Evolutionary conservation across 2,888 invertebrate species (phyloP), one percentile per base, ranked within the genome.

Genomic region (Marasmarcha lunaedactyla): DNA sequence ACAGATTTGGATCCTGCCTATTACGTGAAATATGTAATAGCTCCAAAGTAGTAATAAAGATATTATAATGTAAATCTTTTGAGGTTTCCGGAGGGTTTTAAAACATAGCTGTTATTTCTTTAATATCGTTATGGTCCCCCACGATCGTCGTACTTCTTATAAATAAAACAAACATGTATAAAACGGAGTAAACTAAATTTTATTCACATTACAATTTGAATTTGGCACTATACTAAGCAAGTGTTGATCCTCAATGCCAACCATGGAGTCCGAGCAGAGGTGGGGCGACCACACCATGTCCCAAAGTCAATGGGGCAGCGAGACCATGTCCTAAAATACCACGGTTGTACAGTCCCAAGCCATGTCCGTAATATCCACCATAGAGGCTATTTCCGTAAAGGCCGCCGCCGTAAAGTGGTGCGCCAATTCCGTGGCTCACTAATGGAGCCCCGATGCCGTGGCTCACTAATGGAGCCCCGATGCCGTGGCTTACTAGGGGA

Each of bases 301-400:
- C 30, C 30, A 30, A n/a, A n/a, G n/a, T n/a, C 30, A 30, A n/a
- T 2, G 30, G 30, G 30, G 30, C 30, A 3, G 6, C 30, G 7
- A 57, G 44, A 0, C 57, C 55, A 38, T 52, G 51, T 1, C 54
- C 53, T 25, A 51, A 48, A 42, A 55, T 49, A 15, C 63, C 59
- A 45, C 56, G 54, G 36, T 58, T 58, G 48, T 61, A 63, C 39
- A 59, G 49, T 15, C 67, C 63, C 10, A 62, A 53, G 3, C 67
- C 70, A 47, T 63, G 56, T 38, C 66, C 61, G 47, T 62, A 63
- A 44, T 63, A 63, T 33, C 57, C 57, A 40, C 52, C 49, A 7
- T 50, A 49, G 41, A 52, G 47, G 47, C 0, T 54, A 46, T 47
- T 26, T 42, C 40, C 33, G 40, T 15, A 35, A 51, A 43, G 49